These are phyloP conservation scores for Nudaria mundana DNA, from an alignment of 2,888 invertebrate species.

Conservation along the genomic window DNA sequence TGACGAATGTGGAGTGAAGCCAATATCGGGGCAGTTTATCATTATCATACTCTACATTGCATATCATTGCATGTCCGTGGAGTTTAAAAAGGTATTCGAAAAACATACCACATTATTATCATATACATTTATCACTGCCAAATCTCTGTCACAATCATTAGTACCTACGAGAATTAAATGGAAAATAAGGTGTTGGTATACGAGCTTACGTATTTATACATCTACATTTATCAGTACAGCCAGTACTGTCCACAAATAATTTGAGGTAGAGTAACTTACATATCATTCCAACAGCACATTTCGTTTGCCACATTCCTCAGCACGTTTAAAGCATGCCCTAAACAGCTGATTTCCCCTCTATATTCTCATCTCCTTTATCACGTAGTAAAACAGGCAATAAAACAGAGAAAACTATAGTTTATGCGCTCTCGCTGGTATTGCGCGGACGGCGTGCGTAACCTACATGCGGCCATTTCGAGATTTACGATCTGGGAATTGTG, in stretches of 20 bases:
- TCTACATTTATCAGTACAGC: too few species aligned
- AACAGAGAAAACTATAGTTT: constrained; percentile 81
- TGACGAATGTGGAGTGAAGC: too few species aligned
- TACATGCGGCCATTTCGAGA: constrained; percentile 83
- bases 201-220: too few species aligned
- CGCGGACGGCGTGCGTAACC: constrained; percentile 81
- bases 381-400: constrained; percentile 74
- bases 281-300: constrained; percentile 60
- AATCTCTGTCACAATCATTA: too few species aligned
- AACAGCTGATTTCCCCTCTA: constrained; percentile 79
- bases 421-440: constrained; percentile 73
- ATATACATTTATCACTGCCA: too few species aligned
- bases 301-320: constrained; percentile 79
- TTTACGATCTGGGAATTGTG: constrained; percentile 83
- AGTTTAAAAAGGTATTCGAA: too few species aligned
- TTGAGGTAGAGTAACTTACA: constrained; percentile 60
- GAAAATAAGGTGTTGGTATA: too few species aligned
- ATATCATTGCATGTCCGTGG: too few species aligned
- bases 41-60: too few species aligned
- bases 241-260: constrained; percentile 10
- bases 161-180: too few species aligned
- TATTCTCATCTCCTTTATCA: constrained; percentile 78
- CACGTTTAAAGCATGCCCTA: constrained; percentile 79
- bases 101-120: too few species aligned
- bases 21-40: too few species aligned